phyloP scores from a whole-genome alignment of 2,888 invertebrate species.

The Latrodectus hesperus region DNA sequence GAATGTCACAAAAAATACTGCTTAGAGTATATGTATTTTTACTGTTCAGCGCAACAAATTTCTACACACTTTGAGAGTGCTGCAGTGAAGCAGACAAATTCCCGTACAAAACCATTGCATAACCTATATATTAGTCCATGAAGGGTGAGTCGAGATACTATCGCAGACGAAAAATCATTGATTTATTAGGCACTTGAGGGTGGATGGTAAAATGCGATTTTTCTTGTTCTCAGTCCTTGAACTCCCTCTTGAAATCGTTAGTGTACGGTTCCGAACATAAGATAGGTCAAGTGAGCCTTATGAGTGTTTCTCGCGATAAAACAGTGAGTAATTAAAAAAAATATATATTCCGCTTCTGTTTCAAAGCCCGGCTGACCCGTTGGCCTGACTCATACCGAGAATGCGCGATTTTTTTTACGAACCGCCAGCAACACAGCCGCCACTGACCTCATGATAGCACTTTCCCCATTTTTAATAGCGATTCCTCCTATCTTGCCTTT shows the following conservation, averaged over 20 bases:
- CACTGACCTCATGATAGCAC: neutral
- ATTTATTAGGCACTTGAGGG: constrained; percentile 2
- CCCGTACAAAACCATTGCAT: too few species aligned
- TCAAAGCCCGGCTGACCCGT: neutral
- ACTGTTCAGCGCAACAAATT: too few species aligned
- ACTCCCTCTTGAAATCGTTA: neutral
- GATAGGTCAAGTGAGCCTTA: neutral
- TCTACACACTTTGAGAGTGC: too few species aligned
- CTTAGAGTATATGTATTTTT: too few species aligned
- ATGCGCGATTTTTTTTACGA: neutral
- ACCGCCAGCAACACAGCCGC: neutral
- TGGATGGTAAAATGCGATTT: neutral
- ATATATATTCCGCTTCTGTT: neutral
- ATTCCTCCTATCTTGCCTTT: neutral
- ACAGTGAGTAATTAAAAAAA: neutral
- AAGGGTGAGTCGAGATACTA: neutral
- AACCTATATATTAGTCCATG: too few species aligned
- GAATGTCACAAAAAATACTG: too few species aligned
- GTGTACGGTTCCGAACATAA: neutral
- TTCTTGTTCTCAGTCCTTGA: neutral
- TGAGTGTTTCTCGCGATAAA: neutral
- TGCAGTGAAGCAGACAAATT: too few species aligned
- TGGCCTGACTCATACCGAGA: neutral
- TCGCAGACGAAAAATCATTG: neutral
- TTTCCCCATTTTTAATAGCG: neutral